These are phyloP conservation scores for western clawed frog (Xenopus tropicalis) DNA, from an alignment of 2,113 vertebrate genomes.

Conservation along the genomic window DNA sequence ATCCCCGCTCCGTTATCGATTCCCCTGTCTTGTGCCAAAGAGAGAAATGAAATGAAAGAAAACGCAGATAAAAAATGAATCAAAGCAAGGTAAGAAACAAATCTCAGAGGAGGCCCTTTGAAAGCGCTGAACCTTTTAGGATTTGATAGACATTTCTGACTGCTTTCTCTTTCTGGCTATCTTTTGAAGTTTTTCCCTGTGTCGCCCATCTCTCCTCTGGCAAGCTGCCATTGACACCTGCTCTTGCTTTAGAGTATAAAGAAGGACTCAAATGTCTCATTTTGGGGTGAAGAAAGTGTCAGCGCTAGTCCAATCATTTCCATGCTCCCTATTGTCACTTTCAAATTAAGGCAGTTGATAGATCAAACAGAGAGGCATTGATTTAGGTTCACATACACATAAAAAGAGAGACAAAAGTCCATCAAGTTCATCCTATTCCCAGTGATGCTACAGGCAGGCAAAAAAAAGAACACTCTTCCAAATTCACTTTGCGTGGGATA, in stretches of 20 bases:
- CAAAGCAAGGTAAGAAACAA: slow-evolving; percentile 48
- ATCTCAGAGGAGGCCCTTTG: slow-evolving; percentile 48
- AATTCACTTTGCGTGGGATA: not conserved
- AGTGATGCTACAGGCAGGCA: not conserved
- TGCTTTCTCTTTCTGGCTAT: slow-evolving; percentile 44
- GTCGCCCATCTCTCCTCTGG: slow-evolving; percentile 20
- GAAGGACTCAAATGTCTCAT: slow-evolving; percentile 6
- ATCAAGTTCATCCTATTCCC: not conserved
- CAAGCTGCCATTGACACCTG: slow-evolving; percentile 22
- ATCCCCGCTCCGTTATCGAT: slow-evolving; percentile 43
- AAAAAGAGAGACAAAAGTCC: not conserved
- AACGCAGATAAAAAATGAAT: slow-evolving; percentile 58
- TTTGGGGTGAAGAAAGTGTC: slow-evolving; percentile 2
- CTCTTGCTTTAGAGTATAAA: slow-evolving; percentile 13
- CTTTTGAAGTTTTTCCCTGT: slow-evolving; percentile 49
- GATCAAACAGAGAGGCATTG: not conserved
- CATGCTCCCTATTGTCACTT: not conserved
- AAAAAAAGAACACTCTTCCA: not conserved
- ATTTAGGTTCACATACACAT: not conserved
- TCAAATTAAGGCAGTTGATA: not conserved
- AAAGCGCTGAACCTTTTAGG: slow-evolving; percentile 47
- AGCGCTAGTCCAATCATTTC: slow-evolving; percentile 4
- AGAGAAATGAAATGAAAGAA: slow-evolving; percentile 58
- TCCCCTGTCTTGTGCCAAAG: slow-evolving; percentile 38
- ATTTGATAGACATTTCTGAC: slow-evolving; percentile 46